These are phyloP conservation scores for Trididemnum clinides DNA, from an alignment of 23 tunicate genomes.

Conservation along the genomic window DNA sequence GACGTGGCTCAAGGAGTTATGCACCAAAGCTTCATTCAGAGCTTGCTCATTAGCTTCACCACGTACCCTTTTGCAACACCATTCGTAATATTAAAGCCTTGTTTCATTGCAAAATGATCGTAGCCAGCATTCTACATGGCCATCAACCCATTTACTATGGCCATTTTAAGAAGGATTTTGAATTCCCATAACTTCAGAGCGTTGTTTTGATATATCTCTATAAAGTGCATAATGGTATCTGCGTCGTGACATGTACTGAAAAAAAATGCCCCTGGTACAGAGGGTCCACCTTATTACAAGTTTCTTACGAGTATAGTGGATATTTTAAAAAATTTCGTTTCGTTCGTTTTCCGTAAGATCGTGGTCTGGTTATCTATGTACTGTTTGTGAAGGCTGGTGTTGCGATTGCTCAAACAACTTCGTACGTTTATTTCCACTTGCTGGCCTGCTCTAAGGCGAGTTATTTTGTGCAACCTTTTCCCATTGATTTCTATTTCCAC, in stretches of 20 bases:
- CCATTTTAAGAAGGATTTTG: conserved; percentile 5
- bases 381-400: too few species aligned
- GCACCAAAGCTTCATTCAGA: conserved; percentile 17
- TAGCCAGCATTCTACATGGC: conserved; percentile 51
- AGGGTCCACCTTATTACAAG: neutral
- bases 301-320: conserved; percentile 36
- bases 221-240: conserved; percentile 23
- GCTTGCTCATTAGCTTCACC: conserved; percentile 2
- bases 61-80: conserved; percentile 26
- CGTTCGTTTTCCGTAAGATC: too few species aligned
- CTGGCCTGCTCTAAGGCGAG: too few species aligned
- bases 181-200: too few species aligned
- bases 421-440: too few species aligned
- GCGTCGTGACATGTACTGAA: conserved; percentile 26
- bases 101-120: conserved; percentile 4
- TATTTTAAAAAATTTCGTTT: conserved; percentile 24
- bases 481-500: too few species aligned
- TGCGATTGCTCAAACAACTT: too few species aligned
- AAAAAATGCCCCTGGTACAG: conserved; percentile 33
- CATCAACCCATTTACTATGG: conserved; percentile 47
- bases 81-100: conserved; percentile 9
- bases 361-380: too few species aligned
- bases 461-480: too few species aligned
- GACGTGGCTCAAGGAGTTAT: conserved; percentile 45
- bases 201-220: too few species aligned